These are phyloP conservation scores for Podarcis lilfordi DNA, from an alignment of 2,797 vertebrate genomes.

Conservation along the genomic window DNA sequence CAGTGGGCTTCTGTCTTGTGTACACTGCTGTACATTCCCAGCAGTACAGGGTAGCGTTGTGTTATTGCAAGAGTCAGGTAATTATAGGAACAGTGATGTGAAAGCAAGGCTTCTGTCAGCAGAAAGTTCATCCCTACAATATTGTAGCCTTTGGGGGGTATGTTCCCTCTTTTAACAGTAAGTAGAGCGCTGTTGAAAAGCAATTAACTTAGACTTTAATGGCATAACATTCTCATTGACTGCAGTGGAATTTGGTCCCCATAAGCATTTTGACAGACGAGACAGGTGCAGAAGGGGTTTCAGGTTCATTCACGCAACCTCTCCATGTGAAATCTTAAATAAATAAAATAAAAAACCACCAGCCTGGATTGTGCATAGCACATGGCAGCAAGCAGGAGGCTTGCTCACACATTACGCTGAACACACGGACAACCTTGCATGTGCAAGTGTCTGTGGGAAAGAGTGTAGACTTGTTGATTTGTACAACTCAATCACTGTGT, in stretches of 20 bases:
- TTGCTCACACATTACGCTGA: too few relatives aligned
- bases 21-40: background rate
- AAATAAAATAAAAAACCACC: too few relatives aligned
- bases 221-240: background rate
- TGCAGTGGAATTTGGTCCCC: background rate
- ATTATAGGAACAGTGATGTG: slow-evolving; percentile 15
- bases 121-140: background rate
- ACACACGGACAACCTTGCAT: too few relatives aligned
- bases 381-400: background rate
- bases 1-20: background rate
- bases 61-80: slow-evolving; percentile 17
- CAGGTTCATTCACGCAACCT: background rate
- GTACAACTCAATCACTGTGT: too few relatives aligned
- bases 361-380: background rate
- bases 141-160: slow-evolving; percentile 12
- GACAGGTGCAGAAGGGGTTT: background rate
- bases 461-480: too few relatives aligned
- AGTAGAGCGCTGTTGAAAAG: slow-evolving; percentile 28
- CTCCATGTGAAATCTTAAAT: background rate
- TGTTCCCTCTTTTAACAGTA: slow-evolving; percentile 13
- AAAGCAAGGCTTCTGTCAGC: slow-evolving; percentile 9
- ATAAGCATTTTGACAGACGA: slow-evolving; percentile 6
- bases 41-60: background rate
- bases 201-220: slow-evolving; percentile 22
- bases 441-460: too few relatives aligned